Evolutionary conservation across 1,140 invertebrate genomes (phyloP), one percentile per base, ranked within the genome.

Genomic region (Mamestra configurata): DNA sequence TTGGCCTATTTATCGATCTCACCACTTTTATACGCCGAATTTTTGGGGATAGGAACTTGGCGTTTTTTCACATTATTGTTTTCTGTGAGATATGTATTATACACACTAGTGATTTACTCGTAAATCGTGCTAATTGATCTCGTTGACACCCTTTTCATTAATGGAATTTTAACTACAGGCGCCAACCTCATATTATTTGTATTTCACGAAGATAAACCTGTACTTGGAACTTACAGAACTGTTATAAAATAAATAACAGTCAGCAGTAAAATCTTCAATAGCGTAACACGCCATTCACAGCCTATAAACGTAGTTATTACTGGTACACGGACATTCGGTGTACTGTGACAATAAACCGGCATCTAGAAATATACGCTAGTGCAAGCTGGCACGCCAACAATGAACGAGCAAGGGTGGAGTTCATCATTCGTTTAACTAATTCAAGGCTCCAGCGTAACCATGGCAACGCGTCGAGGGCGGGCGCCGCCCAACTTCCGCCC

Each of bases 361-460:
- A 49, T n/a, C 64, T 57, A 24, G 49, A 35, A 72, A 72, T 57
- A 57, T 37, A 78, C 64, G 18, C n/a, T 31, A 78, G 22, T 75
- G 66, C 59, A 79, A n/a, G 40, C 77, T 73, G 20, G 79, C 72
- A 77, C 35, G 68, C 49, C 57, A 82, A 81, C 81, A 85, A 86
- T 24, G 80, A 77, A 79, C 79, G 76, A 51, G 76, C 73, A 59
- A 71, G 79, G 84, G 77, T 70, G 59, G 81, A 82, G 83, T 86
- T 84, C 82, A 87, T 87, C 87, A 88, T 88, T 88, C 84, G 84
- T 76, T 85, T 85, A 88, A 86, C 82, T 89, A 89, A 94, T 93
- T 90, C 90, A 89, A 87, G 85, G 78, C 81, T 80, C 76, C 59
- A 55, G 40, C 78, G 92, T 93, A 79, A 68, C 85, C 84, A 91